Percentiles rank a stretch among this genome's conserved stretches.
Conservation (phyloP, 2,113 vertebrate species). For the Microtus pennsylvanicus region DNA sequence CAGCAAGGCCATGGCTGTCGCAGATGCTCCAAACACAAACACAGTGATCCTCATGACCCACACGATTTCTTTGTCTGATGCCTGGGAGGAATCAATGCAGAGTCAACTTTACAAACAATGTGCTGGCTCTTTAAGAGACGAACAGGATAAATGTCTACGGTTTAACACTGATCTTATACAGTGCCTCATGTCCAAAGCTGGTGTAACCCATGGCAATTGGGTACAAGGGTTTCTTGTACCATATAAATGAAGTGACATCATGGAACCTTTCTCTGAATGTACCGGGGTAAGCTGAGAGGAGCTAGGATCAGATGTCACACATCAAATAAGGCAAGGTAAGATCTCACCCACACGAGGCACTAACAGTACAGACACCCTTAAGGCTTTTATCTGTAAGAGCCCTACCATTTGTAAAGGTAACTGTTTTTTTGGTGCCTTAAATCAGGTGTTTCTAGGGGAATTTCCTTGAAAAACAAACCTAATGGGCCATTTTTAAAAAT, state of each 20-base stretch:
- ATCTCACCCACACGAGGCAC: neutral
- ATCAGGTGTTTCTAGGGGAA: no score
- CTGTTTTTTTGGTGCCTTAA: neutral
- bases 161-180: neutral
- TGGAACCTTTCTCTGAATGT: neutral
- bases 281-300: neutral
- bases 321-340: neutral
- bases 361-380: neutral
- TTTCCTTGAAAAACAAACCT: neutral
- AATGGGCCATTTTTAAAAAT: neutral
- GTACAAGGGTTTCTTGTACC: neutral
- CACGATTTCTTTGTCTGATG: conserved; percentile 95
- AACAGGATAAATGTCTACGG: neutral
- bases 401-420: neutral
- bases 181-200: neutral
- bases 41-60: conserved; percentile 98
- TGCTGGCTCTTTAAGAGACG: neutral
- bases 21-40: conserved; percentile 94
- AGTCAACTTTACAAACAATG: conserved; percentile 18
- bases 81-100: conserved; percentile 86
- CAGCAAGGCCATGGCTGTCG: conserved; percentile 97
- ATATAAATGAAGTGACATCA: neutral
- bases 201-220: neutral
- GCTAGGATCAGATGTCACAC: neutral
- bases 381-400: neutral